These are phyloP conservation scores for Notothenia coriiceps DNA, from an alignment of 2,113 vertebrate genomes.

Conservation along the genomic window DNA sequence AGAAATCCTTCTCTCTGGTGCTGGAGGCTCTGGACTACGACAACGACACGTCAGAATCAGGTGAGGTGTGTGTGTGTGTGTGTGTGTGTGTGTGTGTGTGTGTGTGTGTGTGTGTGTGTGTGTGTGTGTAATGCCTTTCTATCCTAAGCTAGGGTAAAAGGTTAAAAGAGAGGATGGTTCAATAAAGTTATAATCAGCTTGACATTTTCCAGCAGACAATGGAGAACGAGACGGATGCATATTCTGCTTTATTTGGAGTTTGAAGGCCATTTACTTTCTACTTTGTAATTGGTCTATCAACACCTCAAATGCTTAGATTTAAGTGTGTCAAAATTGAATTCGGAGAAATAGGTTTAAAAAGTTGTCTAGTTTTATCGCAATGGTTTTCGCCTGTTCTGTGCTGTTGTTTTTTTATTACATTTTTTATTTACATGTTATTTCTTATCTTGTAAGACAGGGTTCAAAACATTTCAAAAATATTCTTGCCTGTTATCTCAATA, in stretches of 20 bases:
- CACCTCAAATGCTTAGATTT: background rate
- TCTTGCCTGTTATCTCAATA: background rate
- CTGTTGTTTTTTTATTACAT: background rate
- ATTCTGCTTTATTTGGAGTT: background rate
- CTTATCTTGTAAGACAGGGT: background rate
- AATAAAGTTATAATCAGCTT: background rate
- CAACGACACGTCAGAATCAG: slow-evolving; percentile 80
- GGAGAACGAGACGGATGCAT: background rate
- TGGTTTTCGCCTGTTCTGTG: background rate
- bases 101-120: background rate
- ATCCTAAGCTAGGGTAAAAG: background rate
- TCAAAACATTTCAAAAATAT: background rate
- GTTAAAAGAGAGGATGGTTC: background rate
- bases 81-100: background rate
- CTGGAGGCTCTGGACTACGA: slow-evolving; percentile 82
- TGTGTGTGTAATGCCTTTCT: background rate
- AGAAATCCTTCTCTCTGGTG: slow-evolving; percentile 87
- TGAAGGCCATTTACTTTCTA: background rate
- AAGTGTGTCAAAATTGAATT: background rate
- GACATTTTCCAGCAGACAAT: background rate
- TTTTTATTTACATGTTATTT: background rate
- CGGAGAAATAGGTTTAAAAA: background rate
- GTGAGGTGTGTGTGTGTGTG: slow-evolving; percentile 48
- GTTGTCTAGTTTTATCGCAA: background rate
- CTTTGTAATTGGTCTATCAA: background rate